phyloP scores from a whole-genome alignment of 2,797 vertebrate genomes.

The Anguilla marmorata region DNA sequence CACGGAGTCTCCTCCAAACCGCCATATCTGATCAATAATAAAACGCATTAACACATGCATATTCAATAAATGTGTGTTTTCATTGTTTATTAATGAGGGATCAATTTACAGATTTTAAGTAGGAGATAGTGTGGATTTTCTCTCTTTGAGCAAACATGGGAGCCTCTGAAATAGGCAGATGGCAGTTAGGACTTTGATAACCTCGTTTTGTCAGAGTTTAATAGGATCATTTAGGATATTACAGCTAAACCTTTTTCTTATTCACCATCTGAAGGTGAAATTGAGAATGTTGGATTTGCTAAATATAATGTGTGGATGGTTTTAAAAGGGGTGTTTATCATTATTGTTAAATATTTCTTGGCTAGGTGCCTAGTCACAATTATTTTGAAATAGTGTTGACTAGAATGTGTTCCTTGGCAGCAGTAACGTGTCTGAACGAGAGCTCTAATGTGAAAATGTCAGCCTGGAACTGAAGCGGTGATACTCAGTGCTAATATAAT shows the following conservation, averaged over 20 bases:
- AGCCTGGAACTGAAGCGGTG: not conserved
- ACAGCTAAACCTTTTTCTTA: slow-evolving; percentile 49
- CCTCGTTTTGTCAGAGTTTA: slow-evolving; percentile 63
- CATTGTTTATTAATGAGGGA: not conserved
- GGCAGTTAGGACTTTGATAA: slow-evolving; percentile 59
- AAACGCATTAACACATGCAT: slow-evolving; percentile 38
- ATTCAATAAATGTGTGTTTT: slow-evolving; percentile 56
- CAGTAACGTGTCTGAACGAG: not conserved
- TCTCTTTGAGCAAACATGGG: slow-evolving; percentile 40
- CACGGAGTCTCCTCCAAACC: slow-evolving; percentile 26
- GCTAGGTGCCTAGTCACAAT: not conserved
- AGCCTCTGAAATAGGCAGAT: slow-evolving; percentile 55
- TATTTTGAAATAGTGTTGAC: not conserved
- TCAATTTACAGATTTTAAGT: not conserved
- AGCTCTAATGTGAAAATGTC: not conserved
- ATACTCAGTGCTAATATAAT: not conserved
- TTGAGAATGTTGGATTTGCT: slow-evolving; percentile 28
- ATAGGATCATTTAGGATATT: slow-evolving; percentile 58
- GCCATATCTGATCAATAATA: slow-evolving; percentile 53
- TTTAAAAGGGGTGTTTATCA: not conserved
- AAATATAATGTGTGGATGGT: slow-evolving; percentile 31
- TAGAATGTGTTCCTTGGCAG: not conserved
- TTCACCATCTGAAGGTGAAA: slow-evolving; percentile 55
- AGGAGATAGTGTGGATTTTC: slow-evolving; percentile 64
- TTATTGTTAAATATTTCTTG: slow-evolving; percentile 5